phyloP scores from a whole-genome alignment of 2,888 invertebrate species.

The Smittia sp. region DNA sequence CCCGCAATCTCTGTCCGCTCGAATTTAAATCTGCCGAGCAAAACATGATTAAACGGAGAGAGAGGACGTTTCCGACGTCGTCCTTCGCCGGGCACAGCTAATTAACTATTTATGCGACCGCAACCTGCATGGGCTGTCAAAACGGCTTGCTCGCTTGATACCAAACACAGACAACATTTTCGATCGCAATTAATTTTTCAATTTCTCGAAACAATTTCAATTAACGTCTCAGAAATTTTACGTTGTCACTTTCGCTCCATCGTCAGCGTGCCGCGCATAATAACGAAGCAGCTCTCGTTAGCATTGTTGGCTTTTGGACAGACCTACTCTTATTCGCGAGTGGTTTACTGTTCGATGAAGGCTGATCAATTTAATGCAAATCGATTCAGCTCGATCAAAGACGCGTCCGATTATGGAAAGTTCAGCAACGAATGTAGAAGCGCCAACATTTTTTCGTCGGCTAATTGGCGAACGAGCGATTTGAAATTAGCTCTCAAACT shows the following conservation, averaged over 20 bases:
- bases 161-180: not conserved
- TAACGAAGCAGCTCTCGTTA: conserved; percentile 12
- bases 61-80: not conserved
- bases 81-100: not conserved
- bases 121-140: not conserved
- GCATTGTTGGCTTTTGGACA: not conserved
- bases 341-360: too few relatives aligned
- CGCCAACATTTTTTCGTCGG: too few relatives aligned
- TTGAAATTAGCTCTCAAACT: too few relatives aligned
- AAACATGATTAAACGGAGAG: conserved; percentile 5
- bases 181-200: conserved; percentile 11
- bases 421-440: too few relatives aligned
- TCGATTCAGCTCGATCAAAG: too few relatives aligned
- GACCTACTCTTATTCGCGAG: not conserved
- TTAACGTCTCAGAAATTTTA: not conserved
- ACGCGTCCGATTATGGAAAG: too few relatives aligned
- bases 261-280: not conserved
- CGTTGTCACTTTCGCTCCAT: conserved; percentile 3
- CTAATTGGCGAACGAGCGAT: too few relatives aligned
- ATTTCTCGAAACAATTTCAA: conserved; percentile 8
- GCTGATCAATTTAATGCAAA: too few relatives aligned
- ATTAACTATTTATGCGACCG: conserved; percentile 14
- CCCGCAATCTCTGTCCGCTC: not conserved
- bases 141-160: not conserved
- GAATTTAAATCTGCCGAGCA: not conserved